Evolutionary conservation across 1,140 invertebrate species (phyloP), one percentile per base, ranked within the genome.

Genomic region (Atta cephalotes): DNA sequence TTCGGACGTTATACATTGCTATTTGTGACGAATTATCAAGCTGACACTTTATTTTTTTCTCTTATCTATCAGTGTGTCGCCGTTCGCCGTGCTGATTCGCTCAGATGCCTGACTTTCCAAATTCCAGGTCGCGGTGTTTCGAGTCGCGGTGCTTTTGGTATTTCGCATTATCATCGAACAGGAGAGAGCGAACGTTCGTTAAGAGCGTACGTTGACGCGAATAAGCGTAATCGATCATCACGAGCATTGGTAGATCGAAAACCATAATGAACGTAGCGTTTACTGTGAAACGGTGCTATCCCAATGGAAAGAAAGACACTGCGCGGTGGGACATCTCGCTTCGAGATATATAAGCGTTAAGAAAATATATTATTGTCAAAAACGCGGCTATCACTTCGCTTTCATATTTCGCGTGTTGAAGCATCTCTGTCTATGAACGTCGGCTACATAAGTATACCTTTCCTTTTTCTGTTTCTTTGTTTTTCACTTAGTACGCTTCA

Each of bases 1-100:
- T 94, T 88, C 88, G 94, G 94, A 95, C 94, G 94, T 94, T 94
- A 92, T 93, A 91, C 84, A 93, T 94, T 93, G 90, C 91, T 93
- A 90, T 93, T 92, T 92, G 89, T 86, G 74, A 85, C 85, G 66
- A 79, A 76, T 90, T 89, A 85, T 87, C 72, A 81, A 90, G 88
- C 70, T 70, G 66, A 70, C 85, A 28, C 72, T 68, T 84, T 71
- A 71, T n/a, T 62, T 76, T 76, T 84, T 56, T 87, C 66, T 84
- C 85, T 82, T 85, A 56, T 62, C 80, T 87, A 68, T 66, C 78
- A 53, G 63, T 65, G 68, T 72, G 65, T 87, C 53, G 18, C 76
- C 66, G 31, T 78, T 76, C 56, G 35, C 70, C 79, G 31, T 81
- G 66, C 66, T 60, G 56, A 60, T 62, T 84, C 35, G 35, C 28